A percentile compares a stretch with the other conserved stretches of the same genome.
Conservation (phyloP, 1,140 invertebrate genomes). For the Lepidostoma basale region DNA sequence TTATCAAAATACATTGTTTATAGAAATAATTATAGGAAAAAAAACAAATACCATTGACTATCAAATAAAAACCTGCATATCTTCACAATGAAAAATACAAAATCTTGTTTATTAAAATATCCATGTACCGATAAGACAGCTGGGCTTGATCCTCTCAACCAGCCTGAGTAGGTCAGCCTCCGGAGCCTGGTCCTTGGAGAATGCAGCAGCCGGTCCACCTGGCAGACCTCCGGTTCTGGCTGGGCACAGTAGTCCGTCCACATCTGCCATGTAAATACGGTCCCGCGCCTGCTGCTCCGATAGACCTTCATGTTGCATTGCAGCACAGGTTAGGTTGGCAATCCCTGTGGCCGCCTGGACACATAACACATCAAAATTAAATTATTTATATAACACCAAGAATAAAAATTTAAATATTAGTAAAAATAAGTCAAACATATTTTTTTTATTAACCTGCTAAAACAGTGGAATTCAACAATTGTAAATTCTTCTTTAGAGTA, state of each 20-base stretch:
- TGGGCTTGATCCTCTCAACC: constrained; percentile 83
- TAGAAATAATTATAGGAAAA: too few species aligned
- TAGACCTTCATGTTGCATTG: constrained; percentile 84
- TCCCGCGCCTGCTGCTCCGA: constrained; percentile 74
- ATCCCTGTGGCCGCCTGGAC: constrained; percentile 84
- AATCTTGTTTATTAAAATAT: too few species aligned
- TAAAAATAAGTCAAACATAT: too few species aligned
- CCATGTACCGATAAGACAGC: constrained; percentile 78
- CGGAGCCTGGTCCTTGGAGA: constrained; percentile 81
- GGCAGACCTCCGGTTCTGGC: constrained; percentile 74
- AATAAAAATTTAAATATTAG: too few species aligned
- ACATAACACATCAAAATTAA: constrained; percentile 1
- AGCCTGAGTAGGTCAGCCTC: constrained; percentile 79
- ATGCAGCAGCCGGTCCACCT: constrained; percentile 77
- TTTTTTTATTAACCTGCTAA: too few species aligned
- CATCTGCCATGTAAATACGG: constrained; percentile 90
- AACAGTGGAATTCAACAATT: too few species aligned
- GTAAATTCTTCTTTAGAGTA: too few species aligned
- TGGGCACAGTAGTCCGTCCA: constrained; percentile 80
- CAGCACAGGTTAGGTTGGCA: constrained; percentile 82
- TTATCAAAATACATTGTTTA: too few species aligned
- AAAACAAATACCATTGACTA: too few species aligned
- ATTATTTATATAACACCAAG: too few species aligned
- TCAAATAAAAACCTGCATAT: constrained; percentile 11
- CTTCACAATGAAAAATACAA: not conserved